Evolutionary conservation across 2,888 invertebrate genomes (phyloP).

Genomic region (Euzetes globulus): DNA sequence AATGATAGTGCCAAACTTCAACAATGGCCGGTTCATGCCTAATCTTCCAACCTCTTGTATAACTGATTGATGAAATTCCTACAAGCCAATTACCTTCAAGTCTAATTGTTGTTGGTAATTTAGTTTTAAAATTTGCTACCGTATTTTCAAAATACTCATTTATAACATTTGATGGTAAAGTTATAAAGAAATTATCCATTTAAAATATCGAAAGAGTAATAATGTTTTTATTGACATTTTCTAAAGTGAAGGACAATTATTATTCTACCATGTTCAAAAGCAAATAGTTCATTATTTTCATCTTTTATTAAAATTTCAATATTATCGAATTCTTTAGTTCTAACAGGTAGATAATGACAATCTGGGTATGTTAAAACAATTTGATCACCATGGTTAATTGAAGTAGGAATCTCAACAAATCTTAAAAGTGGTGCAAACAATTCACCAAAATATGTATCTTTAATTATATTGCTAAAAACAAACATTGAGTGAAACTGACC

Average conservation of each 20-base stretch:
- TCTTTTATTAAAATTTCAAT: not conserved
- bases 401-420: not conserved
- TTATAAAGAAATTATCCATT: slow-evolving; percentile 13
- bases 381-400: not conserved
- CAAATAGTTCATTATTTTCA: not conserved
- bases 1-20: too few species aligned
- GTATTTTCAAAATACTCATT: not conserved
- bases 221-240: not conserved
- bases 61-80: not conserved
- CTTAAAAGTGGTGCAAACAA: not conserved
- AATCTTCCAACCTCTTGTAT: not conserved
- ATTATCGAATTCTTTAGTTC: not conserved
- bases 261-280: not conserved
- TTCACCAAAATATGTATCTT: not conserved
- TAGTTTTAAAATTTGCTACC: not conserved
- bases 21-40: too few species aligned
- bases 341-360: not conserved
- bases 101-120: not conserved
- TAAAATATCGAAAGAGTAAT: not conserved
- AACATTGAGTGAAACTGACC: not conserved
- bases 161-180: not conserved
- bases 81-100: not conserved
- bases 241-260: not conserved
- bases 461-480: not conserved
- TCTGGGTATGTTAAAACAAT: not conserved